Evolutionary conservation across 2,113 vertebrate genomes (phyloP).

Genomic region (Grus americana): DNA sequence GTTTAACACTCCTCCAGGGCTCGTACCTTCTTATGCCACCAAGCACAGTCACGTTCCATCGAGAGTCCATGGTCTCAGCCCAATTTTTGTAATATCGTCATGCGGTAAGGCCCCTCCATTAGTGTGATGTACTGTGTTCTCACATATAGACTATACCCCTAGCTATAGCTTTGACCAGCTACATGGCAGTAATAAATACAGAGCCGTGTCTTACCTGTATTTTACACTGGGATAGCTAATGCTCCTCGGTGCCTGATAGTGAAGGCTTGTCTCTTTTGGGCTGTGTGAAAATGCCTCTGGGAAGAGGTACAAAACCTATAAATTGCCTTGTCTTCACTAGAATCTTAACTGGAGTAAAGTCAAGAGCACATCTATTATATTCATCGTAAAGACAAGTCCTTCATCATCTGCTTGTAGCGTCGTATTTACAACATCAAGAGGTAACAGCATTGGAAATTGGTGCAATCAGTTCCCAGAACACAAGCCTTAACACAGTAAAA

Average conservation of each 20-base stretch:
- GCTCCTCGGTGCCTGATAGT: accelerated
- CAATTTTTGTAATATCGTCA: neutral
- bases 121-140: neutral
- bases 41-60: neutral
- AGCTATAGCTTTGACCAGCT: neutral
- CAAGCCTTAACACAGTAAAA: neutral
- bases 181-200: neutral
- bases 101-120: neutral
- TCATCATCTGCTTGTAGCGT: neutral
- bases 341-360: neutral
- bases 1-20: neutral
- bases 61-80: neutral
- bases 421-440: neutral
- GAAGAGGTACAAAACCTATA: neutral
- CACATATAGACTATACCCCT: neutral
- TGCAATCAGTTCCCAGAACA: neutral
- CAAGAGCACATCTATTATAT: neutral
- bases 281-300: neutral
- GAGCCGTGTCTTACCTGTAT: neutral
- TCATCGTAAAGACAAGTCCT: neutral
- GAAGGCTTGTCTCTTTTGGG: neutral
- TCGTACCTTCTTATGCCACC: neutral
- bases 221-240: neutral
- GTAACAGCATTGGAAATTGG: neutral
- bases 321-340: neutral